Conservation (phyloP, 2,113 vertebrate genomes). For the Cyrtonyx montezumae region DNA sequence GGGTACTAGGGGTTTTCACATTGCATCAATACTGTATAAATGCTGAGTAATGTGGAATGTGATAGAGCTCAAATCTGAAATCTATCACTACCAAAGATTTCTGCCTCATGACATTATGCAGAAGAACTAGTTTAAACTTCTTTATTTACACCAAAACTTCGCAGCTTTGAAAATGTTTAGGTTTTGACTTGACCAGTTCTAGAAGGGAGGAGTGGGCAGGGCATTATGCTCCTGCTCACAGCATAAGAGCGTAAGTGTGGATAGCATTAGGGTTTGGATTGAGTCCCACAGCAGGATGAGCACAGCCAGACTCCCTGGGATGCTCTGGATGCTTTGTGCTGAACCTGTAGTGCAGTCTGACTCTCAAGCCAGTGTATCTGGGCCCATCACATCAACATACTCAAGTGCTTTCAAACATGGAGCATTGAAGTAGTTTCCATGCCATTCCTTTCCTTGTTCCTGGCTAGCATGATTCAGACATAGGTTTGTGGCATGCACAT, state of each 20-base stretch:
- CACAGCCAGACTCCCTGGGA: slow-evolving; percentile 58
- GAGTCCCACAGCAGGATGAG: not conserved
- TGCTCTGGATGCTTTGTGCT: slow-evolving; percentile 49
- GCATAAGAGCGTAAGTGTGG: slow-evolving; percentile 50
- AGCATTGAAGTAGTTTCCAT: not conserved
- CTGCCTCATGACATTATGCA: not conserved
- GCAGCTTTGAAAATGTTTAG: not conserved
- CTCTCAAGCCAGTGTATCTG: not conserved
- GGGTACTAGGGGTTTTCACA: not conserved
- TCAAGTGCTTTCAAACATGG: not conserved
- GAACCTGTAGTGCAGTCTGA: slow-evolving; percentile 25
- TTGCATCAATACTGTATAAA: not conserved
- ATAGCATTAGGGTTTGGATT: slow-evolving; percentile 57
- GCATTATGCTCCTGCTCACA: not conserved
- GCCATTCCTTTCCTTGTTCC: slow-evolving; percentile 8
- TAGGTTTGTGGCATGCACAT: not conserved
- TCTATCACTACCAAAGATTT: not conserved
- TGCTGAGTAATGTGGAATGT: not conserved
- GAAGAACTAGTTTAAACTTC: not conserved
- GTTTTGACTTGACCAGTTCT: not conserved
- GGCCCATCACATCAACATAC: not conserved
- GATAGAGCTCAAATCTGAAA: not conserved
- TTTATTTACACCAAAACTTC: not conserved
- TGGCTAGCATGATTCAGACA: not conserved
- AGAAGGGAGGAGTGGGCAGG: not conserved